These are phyloP conservation scores for Phoenoteleia sp. DNA, from an alignment of 2,888 invertebrate genomes.

Conservation along the genomic window DNA sequence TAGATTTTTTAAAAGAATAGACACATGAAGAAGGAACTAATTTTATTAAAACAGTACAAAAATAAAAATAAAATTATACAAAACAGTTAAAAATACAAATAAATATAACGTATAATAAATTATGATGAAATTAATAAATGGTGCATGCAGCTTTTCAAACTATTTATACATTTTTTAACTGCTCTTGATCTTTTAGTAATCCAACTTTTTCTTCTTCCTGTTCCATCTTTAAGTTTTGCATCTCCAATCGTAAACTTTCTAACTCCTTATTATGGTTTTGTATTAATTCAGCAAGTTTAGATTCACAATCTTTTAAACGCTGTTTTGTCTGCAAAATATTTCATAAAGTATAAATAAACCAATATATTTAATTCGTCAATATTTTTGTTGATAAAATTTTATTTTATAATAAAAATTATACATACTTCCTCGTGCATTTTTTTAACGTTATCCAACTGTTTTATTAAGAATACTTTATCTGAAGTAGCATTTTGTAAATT, in stretches of 20 bases:
- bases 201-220: conserved; percentile 75
- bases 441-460: conserved; percentile 8
- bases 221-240: conserved; percentile 71
- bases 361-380: no score
- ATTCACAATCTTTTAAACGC: conserved; percentile 73
- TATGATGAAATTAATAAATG: background rate
- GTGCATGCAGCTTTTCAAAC: conserved; percentile 64
- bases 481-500: conserved; percentile 44
- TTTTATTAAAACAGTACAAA: no score
- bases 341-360: background rate
- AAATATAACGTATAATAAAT: background rate
- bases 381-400: no score
- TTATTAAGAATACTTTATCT: conserved; percentile 33
- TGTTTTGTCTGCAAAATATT: conserved; percentile 73
- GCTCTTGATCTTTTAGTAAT: conserved; percentile 74
- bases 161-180: conserved; percentile 79
- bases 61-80: no score
- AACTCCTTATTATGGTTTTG: conserved; percentile 69
- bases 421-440: conserved; percentile 30
- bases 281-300: conserved; percentile 74
- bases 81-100: no score
- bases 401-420: background rate
- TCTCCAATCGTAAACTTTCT: conserved; percentile 73
- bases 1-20: no score
- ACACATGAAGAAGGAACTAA: no score